Base-by-base conservation (phyloP, 1,140 invertebrate species). In the Panagrolaimus sp. region DNA sequence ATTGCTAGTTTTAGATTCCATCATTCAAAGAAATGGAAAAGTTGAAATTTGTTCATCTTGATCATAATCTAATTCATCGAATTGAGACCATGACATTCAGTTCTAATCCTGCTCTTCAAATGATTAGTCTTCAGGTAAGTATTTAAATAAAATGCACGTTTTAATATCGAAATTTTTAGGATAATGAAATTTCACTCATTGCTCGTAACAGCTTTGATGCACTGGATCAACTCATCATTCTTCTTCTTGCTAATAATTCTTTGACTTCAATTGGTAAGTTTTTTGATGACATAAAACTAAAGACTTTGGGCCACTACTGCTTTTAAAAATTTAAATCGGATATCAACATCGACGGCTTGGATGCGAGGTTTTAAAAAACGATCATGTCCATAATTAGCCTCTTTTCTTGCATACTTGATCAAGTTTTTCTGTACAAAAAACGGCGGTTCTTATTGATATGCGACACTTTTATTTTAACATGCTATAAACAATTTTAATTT, bases 21-120 rank as follows among this genome's bases (percentile, higher is more conserved):
- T 70, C 74, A 9, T 73, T 82, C 62, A 83, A 83, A 73, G 78
- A 82, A 38, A 65, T 82, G 57, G 31, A 68, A n/a, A 70, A 72
- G 14, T 65, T 82, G 27, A 69, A 76, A 27, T 63, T 72, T 61
- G 66, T 82, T 9, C 23, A 72, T 16, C 48, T 81, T 43, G 66
- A 83, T 46, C 63, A 69, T 7, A 82, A 82, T 63, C 27, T 64
- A n/a, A 78, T 82, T 38, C 13, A 31, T 9, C 61, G 63, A 45
- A 73, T 82, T 23, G 76, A 80, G 0, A 82, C 80, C n/a, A 65
- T 83, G 62, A 68, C 80, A 3, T 82, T 82, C 67, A 76, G 68
- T 38, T 66, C 64, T 14, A 82, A 76, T 68, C 78, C 81, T 8
- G 72, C 75, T 31, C 66, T 82, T 25, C 63, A 71, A 27, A 44